Percentiles rank a stretch among this genome's conserved stretches.
These are phyloP conservation scores for Indicator maculatus DNA, from an alignment of 2,113 vertebrate genomes.

Conservation along the genomic window DNA sequence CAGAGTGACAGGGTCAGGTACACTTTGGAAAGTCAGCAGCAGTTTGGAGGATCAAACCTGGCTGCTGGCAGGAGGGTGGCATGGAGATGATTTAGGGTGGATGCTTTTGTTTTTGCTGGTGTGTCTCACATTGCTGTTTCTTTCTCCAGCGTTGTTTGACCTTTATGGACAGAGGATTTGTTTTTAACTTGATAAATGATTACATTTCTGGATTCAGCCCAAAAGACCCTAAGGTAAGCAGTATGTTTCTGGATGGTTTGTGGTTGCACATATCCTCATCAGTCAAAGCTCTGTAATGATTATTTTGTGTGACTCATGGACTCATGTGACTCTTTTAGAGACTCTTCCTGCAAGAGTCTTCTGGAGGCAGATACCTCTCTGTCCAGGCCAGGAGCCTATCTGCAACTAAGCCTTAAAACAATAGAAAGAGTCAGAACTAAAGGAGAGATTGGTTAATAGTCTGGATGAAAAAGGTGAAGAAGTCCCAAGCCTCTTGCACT, in stretches of 20 bases:
- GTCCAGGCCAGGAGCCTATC: neutral
- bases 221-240: slow-evolving; percentile 94
- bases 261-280: fast-evolving
- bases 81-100: neutral
- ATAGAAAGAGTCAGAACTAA: neutral
- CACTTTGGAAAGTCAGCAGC: neutral
- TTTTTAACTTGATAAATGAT: slow-evolving; percentile 93
- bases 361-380: neutral
- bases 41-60: neutral
- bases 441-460: neutral
- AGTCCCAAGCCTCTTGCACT: neutral
- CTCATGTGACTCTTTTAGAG: neutral
- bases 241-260: neutral
- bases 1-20: neutral
- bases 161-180: slow-evolving; percentile 95
- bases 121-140: neutral
- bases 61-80: neutral
- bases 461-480: neutral
- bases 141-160: slow-evolving; percentile 89
- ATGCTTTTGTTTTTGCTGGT: neutral
- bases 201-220: slow-evolving; percentile 92
- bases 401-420: neutral
- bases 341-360: neutral
- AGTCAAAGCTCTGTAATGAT: neutral
- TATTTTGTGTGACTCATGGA: neutral